These are phyloP conservation scores for Axea sp. DNA, from an alignment of 2,888 invertebrate genomes.

Conservation along the genomic window DNA sequence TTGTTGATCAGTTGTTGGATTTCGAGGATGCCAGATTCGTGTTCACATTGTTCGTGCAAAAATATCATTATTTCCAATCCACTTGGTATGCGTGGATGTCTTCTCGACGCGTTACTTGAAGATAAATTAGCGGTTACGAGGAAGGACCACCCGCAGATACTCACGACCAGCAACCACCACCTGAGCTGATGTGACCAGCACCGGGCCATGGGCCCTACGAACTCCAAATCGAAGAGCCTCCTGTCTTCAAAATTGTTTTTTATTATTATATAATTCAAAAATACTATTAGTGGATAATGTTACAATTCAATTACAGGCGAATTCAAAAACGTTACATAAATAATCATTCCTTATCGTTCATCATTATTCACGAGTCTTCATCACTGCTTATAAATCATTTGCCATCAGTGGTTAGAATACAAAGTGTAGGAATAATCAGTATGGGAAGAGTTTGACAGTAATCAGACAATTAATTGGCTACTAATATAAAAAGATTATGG, in stretches of 20 bases:
- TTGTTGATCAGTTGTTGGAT: conserved; percentile 73
- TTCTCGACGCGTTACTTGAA: conserved; percentile 72
- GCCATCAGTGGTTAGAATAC: too few species aligned
- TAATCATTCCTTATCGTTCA: too few species aligned
- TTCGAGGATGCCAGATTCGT: conserved; percentile 66
- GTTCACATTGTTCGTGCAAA: conserved; percentile 73
- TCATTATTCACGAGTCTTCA: too few species aligned
- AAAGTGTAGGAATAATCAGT: too few species aligned
- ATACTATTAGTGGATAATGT: too few species aligned
- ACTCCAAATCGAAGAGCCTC: conserved; percentile 39
- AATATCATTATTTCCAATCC: conserved; percentile 72
- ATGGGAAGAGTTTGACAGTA: too few species aligned
- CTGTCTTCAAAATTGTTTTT: conserved; percentile 17
- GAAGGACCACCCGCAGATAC: conserved; percentile 69
- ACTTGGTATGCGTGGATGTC: conserved; percentile 75
- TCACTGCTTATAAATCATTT: too few species aligned
- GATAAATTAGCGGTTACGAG: conserved; percentile 63
- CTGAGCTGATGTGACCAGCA: conserved; percentile 76
- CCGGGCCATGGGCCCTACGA: conserved; percentile 78
- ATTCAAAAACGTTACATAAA: too few species aligned
- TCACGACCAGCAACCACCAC: conserved; percentile 75
- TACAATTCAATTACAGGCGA: too few species aligned
- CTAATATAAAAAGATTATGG: too few species aligned
- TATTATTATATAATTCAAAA: too few species aligned
- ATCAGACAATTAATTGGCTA: too few species aligned